Evolutionary conservation across 2,113 vertebrate genomes (phyloP).

Genomic region (Campylorhamphus procurvoides): DNA sequence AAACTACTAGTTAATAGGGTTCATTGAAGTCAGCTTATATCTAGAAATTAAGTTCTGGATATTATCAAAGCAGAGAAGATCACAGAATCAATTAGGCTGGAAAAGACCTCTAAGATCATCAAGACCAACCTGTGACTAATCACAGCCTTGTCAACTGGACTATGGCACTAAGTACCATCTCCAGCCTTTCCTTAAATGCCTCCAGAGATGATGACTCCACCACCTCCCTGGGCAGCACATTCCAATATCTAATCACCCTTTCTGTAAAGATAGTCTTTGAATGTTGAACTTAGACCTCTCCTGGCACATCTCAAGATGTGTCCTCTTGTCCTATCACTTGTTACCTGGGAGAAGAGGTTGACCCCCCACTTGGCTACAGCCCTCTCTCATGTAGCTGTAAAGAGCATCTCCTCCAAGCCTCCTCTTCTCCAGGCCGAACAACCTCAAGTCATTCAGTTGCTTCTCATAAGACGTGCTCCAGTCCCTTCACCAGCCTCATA

Average conservation of each 20-base stretch:
- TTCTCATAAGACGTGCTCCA: neutral
- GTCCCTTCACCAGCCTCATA: neutral
- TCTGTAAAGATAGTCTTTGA: neutral
- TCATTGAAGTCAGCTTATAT: neutral
- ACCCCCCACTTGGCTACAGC: accelerated
- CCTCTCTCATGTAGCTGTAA: neutral
- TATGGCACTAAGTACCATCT: neutral
- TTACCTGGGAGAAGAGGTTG: neutral
- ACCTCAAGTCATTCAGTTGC: neutral
- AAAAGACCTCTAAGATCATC: neutral
- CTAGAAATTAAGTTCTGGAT: neutral
- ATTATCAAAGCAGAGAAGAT: neutral
- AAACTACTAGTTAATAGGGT: neutral
- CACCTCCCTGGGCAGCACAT: neutral
- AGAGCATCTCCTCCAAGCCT: no score
- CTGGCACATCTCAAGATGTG: neutral
- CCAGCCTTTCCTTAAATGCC: neutral
- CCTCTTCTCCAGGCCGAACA: neutral
- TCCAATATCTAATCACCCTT: accelerated
- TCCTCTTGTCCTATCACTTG: neutral
- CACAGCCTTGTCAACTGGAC: neutral
- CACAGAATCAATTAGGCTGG: neutral
- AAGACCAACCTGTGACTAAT: neutral
- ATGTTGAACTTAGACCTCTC: neutral
- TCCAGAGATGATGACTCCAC: neutral